phyloP scores from a whole-genome alignment of 2,888 invertebrate species.

The Cryptus viduatorius region DNA sequence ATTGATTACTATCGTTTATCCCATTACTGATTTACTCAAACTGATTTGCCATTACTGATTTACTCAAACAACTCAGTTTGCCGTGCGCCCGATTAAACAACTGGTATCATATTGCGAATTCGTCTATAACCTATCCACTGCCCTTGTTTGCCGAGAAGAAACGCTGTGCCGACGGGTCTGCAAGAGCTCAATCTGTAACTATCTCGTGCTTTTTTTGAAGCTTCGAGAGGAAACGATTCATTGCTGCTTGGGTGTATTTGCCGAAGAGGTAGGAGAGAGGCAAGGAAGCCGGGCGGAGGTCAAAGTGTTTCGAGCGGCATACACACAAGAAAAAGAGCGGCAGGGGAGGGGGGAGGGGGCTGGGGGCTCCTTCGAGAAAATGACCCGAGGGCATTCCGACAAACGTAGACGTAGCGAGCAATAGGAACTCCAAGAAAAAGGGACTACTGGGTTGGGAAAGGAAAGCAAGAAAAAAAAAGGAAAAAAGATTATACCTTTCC shows the following conservation, averaged over 20 bases:
- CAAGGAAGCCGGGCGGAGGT: conserved; percentile 44
- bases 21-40: no score
- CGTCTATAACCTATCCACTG: background rate
- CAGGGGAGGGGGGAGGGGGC: background rate
- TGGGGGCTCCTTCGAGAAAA: conserved; percentile 41
- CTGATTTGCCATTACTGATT: no score
- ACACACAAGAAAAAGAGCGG: conserved; percentile 46
- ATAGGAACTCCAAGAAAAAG: conserved; percentile 53
- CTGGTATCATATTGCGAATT: conserved; percentile 22
- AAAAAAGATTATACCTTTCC: conserved; percentile 54
- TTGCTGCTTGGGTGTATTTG: conserved; percentile 55
- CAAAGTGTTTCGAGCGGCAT: conserved; percentile 62
- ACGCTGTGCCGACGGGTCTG: background rate
- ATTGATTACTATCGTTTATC: background rate
- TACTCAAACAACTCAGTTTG: conserved; percentile 13
- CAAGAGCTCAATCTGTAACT: conserved; percentile 35
- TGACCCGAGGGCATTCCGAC: conserved; percentile 66
- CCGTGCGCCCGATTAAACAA: conserved; percentile 2
- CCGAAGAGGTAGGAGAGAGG: conserved; percentile 50
- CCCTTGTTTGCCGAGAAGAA: conserved; percentile 14
- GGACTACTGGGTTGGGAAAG: conserved; percentile 14
- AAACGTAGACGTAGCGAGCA: conserved; percentile 53
- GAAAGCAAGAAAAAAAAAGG: conserved; percentile 43
- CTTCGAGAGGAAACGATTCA: conserved; percentile 47
- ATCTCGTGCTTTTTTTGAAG: conserved; percentile 27